phyloP scores from a whole-genome alignment of 2,888 invertebrate genomes.

The Hemaris fuciformis region DNA sequence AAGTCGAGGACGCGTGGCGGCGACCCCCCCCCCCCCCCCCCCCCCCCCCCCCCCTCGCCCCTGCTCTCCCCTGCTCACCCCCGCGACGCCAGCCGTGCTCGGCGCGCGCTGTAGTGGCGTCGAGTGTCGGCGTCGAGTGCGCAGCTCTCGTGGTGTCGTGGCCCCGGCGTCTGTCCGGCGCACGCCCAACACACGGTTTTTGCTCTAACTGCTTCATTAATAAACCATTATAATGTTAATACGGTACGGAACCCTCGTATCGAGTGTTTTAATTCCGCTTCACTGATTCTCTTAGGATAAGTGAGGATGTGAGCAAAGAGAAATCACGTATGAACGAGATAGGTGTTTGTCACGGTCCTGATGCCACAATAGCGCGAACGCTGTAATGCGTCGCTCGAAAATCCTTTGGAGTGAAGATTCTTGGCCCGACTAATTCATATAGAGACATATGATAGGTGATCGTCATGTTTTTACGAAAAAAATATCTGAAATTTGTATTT shows the following conservation, averaged over 20 bases:
- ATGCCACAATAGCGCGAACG: no score
- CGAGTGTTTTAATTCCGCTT: background rate
- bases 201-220: constrained; percentile 1
- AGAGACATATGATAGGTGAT: no score
- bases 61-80: no score
- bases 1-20: background rate
- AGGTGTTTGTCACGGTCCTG: background rate
- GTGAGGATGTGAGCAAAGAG: background rate
- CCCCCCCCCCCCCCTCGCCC: background rate
- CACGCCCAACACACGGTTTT: background rate
- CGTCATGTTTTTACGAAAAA: no score
- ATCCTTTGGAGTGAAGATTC: no score
- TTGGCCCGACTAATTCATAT: no score
- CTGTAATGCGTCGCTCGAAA: no score
- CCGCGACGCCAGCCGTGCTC: background rate
- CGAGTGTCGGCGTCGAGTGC: background rate
- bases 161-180: background rate
- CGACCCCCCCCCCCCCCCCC: background rate
- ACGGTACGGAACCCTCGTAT: background rate
- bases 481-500: no score
- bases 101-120: no score
- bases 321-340: background rate
- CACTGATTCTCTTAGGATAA: background rate
- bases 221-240: background rate
- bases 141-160: background rate